Conservation (phyloP, 2,888 invertebrate genomes). For the Leucania comma region DNA sequence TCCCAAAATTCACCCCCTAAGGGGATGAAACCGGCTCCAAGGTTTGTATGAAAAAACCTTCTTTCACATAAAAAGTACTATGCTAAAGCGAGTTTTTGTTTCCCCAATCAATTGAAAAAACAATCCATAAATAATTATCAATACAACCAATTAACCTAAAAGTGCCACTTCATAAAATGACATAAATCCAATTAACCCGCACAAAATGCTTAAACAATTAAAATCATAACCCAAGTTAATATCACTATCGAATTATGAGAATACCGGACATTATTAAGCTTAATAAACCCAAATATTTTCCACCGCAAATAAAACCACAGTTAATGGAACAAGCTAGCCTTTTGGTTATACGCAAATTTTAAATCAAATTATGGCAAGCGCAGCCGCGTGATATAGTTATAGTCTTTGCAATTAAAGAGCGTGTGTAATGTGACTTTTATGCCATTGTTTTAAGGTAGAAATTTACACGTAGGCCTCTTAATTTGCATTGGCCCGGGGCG, state of each 20-base stretch:
- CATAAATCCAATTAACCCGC: slow-evolving; percentile 11
- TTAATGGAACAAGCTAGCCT: slow-evolving; percentile 53
- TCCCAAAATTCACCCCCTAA: too few relatives aligned
- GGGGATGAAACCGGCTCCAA: too few relatives aligned
- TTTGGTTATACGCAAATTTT: slow-evolving; percentile 48
- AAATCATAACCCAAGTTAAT: slow-evolving; percentile 45
- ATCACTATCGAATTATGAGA: slow-evolving; percentile 50
- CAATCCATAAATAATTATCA: slow-evolving; percentile 6
- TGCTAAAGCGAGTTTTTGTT: neutral
- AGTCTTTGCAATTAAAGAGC: neutral
- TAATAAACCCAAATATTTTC: slow-evolving; percentile 53
- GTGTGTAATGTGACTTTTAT: neutral
- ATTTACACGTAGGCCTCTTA: neutral
- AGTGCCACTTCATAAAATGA: slow-evolving; percentile 13
- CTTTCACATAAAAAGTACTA: too few relatives aligned
- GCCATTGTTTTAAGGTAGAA: slow-evolving; percentile 4
- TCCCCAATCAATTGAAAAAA: neutral
- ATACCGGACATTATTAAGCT: slow-evolving; percentile 54
- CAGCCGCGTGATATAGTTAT: slow-evolving; percentile 27
- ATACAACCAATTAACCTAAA: slow-evolving; percentile 1
- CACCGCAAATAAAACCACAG: slow-evolving; percentile 53
- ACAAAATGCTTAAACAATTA: slow-evolving; percentile 39
- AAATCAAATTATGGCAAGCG: slow-evolving; percentile 58
- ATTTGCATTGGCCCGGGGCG: neutral
- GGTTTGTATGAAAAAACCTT: too few relatives aligned